Percentiles rank a stretch among this genome's conserved stretches.
These are phyloP conservation scores for Falcaria lacertinaria DNA, from an alignment of 2,888 invertebrate species.

Conservation along the genomic window DNA sequence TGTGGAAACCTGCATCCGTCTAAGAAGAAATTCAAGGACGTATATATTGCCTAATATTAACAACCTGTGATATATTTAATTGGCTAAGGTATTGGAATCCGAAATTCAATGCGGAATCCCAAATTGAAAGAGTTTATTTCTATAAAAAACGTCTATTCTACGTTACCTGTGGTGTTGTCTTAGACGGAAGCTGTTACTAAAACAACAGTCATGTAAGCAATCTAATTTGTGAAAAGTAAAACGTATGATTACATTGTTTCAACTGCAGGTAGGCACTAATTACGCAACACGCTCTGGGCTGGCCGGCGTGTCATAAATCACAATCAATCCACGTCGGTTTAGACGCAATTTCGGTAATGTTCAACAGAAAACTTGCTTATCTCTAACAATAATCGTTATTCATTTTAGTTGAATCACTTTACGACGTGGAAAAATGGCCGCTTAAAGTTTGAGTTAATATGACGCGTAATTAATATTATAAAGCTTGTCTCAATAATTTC, in stretches of 20 bases:
- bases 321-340: slow-evolving; percentile 49
- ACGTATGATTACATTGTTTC: not conserved
- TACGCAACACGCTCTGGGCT: slow-evolving; percentile 8
- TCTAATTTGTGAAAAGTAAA: not conserved
- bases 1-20: too few relatives aligned
- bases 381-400: slow-evolving; percentile 6
- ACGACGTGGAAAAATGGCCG: not conserved
- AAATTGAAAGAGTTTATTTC: too few relatives aligned
- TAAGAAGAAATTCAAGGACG: too few relatives aligned
- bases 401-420: slow-evolving; percentile 2
- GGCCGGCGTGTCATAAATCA: slow-evolving; percentile 39
- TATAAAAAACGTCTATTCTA: too few relatives aligned
- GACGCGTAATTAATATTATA: too few relatives aligned
- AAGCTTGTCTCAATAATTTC: too few relatives aligned
- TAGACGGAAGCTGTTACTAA: not conserved
- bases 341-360: slow-evolving; percentile 32
- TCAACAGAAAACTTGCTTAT: slow-evolving; percentile 29
- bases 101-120: too few relatives aligned
- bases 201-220: not conserved
- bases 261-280: slow-evolving; percentile 2
- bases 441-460: not conserved
- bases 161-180: too few relatives aligned
- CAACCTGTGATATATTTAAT: too few relatives aligned
- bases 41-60: too few relatives aligned
- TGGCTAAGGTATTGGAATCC: too few relatives aligned